phyloP scores from a whole-genome alignment of 2,888 invertebrate species.

The Rhingia campestris region DNA sequence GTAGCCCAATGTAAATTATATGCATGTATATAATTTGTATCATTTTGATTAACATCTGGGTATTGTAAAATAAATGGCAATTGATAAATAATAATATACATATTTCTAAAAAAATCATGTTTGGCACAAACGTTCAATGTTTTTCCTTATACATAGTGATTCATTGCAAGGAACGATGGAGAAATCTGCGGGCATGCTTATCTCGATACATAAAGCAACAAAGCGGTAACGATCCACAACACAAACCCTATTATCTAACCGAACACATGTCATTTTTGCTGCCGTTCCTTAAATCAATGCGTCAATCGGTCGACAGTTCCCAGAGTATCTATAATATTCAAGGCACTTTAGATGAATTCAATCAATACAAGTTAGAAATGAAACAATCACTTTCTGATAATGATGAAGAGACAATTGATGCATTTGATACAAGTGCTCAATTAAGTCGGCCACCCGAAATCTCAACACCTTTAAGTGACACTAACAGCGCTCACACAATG shows the following conservation, averaged over 20 bases:
- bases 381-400: slow-evolving; percentile 81
- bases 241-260: slow-evolving; percentile 83
- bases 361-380: slow-evolving; percentile 76
- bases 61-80: too few relatives aligned
- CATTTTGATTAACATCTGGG: too few relatives aligned
- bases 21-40: too few relatives aligned
- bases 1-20: too few relatives aligned
- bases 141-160: slow-evolving; percentile 78
- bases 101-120: neutral
- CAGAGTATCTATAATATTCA: slow-evolving; percentile 76
- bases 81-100: too few relatives aligned
- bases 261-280: slow-evolving; percentile 82
- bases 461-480: slow-evolving; percentile 79
- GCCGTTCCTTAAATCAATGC: slow-evolving; percentile 82
- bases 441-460: slow-evolving; percentile 50
- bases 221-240: slow-evolving; percentile 81
- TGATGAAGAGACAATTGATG: slow-evolving; percentile 81
- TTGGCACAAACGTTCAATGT: neutral
- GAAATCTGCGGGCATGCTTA: slow-evolving; percentile 82
- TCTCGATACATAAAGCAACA: slow-evolving; percentile 82
- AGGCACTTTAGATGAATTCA: slow-evolving; percentile 48
- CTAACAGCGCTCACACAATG: slow-evolving; percentile 80
- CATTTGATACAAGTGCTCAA: slow-evolving; percentile 77
- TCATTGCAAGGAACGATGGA: slow-evolving; percentile 83
- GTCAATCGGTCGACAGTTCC: slow-evolving; percentile 78